Evolutionary conservation across 2,888 invertebrate genomes (phyloP).

Genomic region (Anaspis maculata): DNA sequence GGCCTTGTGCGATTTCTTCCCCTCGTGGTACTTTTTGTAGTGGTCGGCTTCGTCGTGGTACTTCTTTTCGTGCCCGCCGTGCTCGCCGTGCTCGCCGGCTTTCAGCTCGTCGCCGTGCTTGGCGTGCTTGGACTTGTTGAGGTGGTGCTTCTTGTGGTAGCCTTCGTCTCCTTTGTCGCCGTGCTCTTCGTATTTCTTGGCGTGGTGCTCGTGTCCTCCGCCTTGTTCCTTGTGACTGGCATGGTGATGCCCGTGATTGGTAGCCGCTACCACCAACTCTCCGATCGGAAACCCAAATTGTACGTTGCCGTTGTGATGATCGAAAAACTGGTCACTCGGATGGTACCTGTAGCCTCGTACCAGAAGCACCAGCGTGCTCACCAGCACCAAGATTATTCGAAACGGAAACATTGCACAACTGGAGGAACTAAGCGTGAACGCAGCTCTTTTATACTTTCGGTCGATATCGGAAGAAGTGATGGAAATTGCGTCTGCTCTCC

Average conservation of each 20-base stretch:
- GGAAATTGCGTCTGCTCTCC: no score
- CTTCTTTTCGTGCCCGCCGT: constrained; percentile 54
- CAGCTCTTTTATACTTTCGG: no score
- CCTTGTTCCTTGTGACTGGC: constrained; percentile 7
- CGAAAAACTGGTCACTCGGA: no score
- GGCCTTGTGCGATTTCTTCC: constrained; percentile 57
- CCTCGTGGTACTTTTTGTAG: constrained; percentile 58
- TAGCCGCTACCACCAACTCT: constrained; percentile 2
- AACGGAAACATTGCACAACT: neutral
- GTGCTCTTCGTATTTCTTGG: constrained; percentile 46
- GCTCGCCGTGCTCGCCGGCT: constrained; percentile 52
- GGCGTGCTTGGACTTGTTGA: constrained; percentile 52
- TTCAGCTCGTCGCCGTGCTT: constrained; percentile 52
- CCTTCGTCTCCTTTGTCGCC: constrained; percentile 47
- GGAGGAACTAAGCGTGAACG: no score
- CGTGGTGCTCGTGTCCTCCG: constrained; percentile 40
- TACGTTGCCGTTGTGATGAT: no score
- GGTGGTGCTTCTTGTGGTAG: constrained; percentile 49
- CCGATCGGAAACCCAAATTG: no score
- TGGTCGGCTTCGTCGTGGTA: constrained; percentile 57
- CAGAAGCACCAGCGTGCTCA: neutral
- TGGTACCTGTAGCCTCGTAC: no score
- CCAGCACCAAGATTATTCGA: no score
- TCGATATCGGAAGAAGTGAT: no score
- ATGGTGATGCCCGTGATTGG: no score